Percentiles rank a stretch among this genome's conserved stretches.
phyloP scores from a whole-genome alignment of 2,113 vertebrate genomes.

The Notechis scutatus region DNA sequence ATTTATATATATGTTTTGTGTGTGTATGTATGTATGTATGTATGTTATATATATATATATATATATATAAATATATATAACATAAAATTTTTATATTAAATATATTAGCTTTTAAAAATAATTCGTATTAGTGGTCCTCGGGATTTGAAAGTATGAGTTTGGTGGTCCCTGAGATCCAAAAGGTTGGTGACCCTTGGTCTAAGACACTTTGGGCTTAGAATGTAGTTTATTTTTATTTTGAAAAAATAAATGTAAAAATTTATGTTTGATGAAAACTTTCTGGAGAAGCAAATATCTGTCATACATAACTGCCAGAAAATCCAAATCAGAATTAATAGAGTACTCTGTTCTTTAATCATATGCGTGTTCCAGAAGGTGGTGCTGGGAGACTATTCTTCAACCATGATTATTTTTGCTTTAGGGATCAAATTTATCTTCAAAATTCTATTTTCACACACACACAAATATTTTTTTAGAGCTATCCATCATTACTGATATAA shows the following conservation, averaged over 20 bases:
- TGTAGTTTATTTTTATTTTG: conserved; percentile 5
- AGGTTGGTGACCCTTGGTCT: too few species aligned
- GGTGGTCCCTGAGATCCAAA: too few species aligned
- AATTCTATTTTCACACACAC: neutral
- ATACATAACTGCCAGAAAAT: neutral
- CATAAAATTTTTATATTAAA: too few species aligned
- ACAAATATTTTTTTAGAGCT: neutral
- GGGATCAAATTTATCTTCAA: neutral
- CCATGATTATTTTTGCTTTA: neutral
- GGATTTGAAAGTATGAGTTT: too few species aligned
- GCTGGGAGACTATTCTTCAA: neutral
- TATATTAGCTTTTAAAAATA: too few species aligned
- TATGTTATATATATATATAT: too few species aligned
- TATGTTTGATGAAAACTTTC: neutral
- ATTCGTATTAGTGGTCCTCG: too few species aligned
- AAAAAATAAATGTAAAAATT: neutral
- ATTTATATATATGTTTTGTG: too few species aligned
- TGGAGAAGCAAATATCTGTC: neutral
- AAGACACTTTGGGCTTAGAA: neutral
- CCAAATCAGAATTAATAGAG: neutral
- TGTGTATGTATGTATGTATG: too few species aligned
- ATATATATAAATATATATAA: too few species aligned
- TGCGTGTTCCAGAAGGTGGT: neutral
- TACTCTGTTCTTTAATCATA: neutral
- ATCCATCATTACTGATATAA: neutral